These are phyloP conservation scores for Dromococcyx pavoninus DNA, from an alignment of 2,797 vertebrate species.

Conservation along the genomic window DNA sequence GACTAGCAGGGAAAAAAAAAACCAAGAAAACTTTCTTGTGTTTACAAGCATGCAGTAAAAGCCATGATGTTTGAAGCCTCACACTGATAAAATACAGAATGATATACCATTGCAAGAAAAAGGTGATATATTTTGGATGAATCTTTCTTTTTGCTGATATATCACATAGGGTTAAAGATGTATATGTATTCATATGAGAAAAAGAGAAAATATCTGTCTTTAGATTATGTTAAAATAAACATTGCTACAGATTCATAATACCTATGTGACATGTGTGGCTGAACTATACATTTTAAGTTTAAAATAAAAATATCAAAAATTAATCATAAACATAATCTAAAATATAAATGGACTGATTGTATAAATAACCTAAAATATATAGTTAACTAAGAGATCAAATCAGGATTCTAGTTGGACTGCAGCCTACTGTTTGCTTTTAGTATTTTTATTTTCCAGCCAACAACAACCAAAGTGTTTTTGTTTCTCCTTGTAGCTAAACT, in stretches of 20 bases:
- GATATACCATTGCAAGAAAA: background rate
- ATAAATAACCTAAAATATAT: background rate
- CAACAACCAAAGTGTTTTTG: background rate
- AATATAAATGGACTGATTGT: background rate
- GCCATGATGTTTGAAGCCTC: background rate
- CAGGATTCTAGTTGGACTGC: background rate
- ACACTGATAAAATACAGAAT: background rate
- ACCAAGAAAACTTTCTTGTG: accelerated
- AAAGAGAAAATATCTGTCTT: background rate
- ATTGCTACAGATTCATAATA: background rate
- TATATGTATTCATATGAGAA: background rate
- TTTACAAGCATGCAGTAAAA: background rate
- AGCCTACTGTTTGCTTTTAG: background rate
- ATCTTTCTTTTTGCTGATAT: background rate
- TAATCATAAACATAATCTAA: background rate
- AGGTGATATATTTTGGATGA: background rate
- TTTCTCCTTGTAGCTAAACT: background rate
- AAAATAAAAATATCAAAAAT: background rate
- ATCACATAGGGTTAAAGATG: accelerated
- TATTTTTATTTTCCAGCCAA: background rate
- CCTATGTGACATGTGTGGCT: background rate
- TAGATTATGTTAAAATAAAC: background rate
- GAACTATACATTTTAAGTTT: background rate
- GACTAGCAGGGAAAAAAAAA: background rate
- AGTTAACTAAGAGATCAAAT: background rate